Base-by-base conservation (phyloP, 2,797 vertebrate species). In the Tapera naevia region DNA sequence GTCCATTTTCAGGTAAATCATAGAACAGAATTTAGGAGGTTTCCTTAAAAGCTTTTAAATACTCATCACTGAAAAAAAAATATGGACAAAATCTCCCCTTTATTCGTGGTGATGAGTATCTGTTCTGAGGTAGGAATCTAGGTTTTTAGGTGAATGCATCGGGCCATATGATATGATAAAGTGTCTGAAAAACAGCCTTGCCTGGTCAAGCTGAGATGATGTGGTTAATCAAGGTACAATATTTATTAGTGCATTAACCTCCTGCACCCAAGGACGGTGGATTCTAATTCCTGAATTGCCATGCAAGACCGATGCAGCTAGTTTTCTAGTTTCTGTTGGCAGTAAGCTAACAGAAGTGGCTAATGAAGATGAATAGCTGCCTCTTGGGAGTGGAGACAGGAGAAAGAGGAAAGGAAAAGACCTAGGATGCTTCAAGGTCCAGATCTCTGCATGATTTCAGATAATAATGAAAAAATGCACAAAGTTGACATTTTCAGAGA, bases 211-310 rank as follows among this genome's bases (percentile, higher is more conserved):
- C 86, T 91, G 72, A 86, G 80, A 94, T 90, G 86, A 95, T 94
- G 90, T 90, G 96, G 93, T 94, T 97, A 96, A 95, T 97, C 95
- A 97, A 94, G 84, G 96, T 80, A 79, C 92, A 96, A 94, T 87
- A 92, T 97, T 97, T 97, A 96, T 96, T 96, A 95, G 90, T 93
- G 90, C 90, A 95, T 96, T 97, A 97, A 96, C 95, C 95, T 97
- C 87, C 86, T 96, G 94, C 90, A 95, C 92, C 91, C 93, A 96
- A 90, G 91, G 96, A 97, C 93, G 93, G 87, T 91, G 84, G 91
- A 94, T 97, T 96, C 95, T 94, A 95, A 96, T 96, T 95, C 91
- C 93, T 91, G 91, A 92, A 94, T 97, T 96, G 85, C 95, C 85
- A 96, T 95, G 94, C 93, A 93, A 96, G 90, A 95, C 92, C 94